Conservation (phyloP, 1,140 invertebrate genomes). For the Lepidurus packardi region DNA sequence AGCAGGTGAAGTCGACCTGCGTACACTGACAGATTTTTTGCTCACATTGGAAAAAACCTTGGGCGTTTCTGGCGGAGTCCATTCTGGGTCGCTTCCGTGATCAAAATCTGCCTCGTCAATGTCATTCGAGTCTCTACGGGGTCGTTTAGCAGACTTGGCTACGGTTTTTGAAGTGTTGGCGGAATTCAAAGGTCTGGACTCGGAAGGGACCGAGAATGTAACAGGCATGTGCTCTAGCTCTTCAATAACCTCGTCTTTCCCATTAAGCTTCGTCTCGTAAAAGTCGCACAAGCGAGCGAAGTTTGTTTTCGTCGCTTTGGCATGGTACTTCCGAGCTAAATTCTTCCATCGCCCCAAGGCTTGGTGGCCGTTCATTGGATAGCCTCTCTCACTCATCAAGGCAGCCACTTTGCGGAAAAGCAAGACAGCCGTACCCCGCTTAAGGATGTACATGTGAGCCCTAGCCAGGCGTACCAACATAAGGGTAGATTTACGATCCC, state of each 20-base stretch:
- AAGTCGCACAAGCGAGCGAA: conserved; percentile 5
- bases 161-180: neutral
- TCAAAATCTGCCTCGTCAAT: neutral
- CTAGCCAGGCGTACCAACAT: neutral
- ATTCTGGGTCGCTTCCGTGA: neutral
- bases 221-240: neutral
- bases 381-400: neutral
- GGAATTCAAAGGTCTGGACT: neutral
- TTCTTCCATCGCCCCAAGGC: neutral
- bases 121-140: neutral
- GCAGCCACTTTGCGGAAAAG: conserved; percentile 1
- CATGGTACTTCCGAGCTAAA: conserved; percentile 1
- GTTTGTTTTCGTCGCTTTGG: neutral
- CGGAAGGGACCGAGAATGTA: neutral
- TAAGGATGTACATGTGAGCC: conserved; percentile 7
- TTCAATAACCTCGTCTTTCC: neutral
- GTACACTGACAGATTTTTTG: neutral
- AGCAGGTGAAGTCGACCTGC: neutral
- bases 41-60: neutral
- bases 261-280: neutral
- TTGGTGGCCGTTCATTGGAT: neutral
- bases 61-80: neutral
- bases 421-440: neutral
- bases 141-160: neutral
- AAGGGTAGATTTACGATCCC: neutral